These are phyloP conservation scores for Allygus modestus DNA, from an alignment of 2,888 invertebrate genomes.

Conservation along the genomic window DNA sequence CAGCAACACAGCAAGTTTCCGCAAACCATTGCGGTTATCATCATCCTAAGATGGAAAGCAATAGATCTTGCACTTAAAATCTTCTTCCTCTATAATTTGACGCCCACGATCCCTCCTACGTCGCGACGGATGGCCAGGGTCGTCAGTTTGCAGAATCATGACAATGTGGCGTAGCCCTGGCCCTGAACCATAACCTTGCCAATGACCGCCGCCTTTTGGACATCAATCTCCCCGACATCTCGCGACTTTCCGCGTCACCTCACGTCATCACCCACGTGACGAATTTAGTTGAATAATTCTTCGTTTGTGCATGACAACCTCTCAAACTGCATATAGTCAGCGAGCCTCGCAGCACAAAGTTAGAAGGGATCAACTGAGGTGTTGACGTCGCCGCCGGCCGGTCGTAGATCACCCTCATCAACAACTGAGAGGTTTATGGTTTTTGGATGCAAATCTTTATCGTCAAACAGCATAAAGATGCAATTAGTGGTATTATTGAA, in stretches of 20 bases:
- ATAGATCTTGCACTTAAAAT: neutral
- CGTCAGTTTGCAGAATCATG: neutral
- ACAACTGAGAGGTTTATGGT: no score
- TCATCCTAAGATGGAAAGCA: no score
- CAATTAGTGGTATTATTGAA: no score
- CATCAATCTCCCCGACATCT: slow-evolving; percentile 2
- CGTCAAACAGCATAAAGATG: no score
- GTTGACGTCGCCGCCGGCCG: no score
- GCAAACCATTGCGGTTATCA: no score
- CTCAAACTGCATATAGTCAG: no score
- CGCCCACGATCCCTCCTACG: slow-evolving; percentile 1
- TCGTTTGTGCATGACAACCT: neutral
- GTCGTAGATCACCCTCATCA: no score
- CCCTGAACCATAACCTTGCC: slow-evolving; percentile 1
- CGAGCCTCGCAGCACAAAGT: no score
- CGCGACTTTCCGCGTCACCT: neutral
- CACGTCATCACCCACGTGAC: neutral
- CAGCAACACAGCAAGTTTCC: no score
- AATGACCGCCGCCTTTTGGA: slow-evolving; percentile 17
- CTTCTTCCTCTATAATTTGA: neutral
- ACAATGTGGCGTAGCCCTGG: neutral
- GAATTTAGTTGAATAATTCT: neutral
- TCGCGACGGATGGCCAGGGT: neutral
- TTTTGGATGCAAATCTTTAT: no score
- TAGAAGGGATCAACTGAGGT: no score